Percentiles rank a stretch among this genome's conserved stretches.
These are phyloP conservation scores for Bradysia coprophila DNA, from an alignment of 1,140 invertebrate genomes.

Conservation along the genomic window DNA sequence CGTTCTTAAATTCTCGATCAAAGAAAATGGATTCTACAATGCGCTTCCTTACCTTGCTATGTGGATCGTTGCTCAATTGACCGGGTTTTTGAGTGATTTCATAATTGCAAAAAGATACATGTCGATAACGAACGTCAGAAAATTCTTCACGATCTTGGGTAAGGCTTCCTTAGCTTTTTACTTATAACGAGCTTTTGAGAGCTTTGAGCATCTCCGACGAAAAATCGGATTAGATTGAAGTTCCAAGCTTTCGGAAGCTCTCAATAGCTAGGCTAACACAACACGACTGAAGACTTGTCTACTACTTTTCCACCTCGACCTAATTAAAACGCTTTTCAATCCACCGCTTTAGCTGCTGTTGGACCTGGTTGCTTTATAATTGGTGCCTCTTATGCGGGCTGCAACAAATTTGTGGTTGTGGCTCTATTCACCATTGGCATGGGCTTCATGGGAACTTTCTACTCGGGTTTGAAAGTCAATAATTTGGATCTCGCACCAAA, in stretches of 20 bases:
- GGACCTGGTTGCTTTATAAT: slow-evolving; percentile 61
- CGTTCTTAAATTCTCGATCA: slow-evolving; percentile 68
- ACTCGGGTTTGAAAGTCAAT: slow-evolving; percentile 61
- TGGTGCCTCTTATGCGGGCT: slow-evolving; percentile 62
- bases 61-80: slow-evolving; percentile 48
- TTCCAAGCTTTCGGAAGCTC: background rate
- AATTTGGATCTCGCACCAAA: slow-evolving; percentile 67
- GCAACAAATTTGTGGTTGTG: slow-evolving; percentile 39
- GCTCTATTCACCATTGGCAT: slow-evolving; percentile 48
- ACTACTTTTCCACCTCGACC: background rate
- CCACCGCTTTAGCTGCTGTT: slow-evolving; percentile 33
- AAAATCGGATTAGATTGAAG: background rate
- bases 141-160: slow-evolving; percentile 55
- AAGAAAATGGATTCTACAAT: slow-evolving; percentile 43
- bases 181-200: background rate
- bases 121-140: slow-evolving; percentile 39
- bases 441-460: slow-evolving; percentile 56
- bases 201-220: background rate
- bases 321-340: background rate
- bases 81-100: slow-evolving; percentile 46
- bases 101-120: slow-evolving; percentile 35
- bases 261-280: background rate
- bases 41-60: slow-evolving; percentile 50
- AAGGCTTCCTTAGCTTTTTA: slow-evolving; percentile 8
- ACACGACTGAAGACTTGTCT: background rate